Evolutionary conservation across 92 coral and sea anemone genomes (phyloP), one percentile per base, ranked within the genome.

Genomic region (Scolanthus callimorphus): DNA sequence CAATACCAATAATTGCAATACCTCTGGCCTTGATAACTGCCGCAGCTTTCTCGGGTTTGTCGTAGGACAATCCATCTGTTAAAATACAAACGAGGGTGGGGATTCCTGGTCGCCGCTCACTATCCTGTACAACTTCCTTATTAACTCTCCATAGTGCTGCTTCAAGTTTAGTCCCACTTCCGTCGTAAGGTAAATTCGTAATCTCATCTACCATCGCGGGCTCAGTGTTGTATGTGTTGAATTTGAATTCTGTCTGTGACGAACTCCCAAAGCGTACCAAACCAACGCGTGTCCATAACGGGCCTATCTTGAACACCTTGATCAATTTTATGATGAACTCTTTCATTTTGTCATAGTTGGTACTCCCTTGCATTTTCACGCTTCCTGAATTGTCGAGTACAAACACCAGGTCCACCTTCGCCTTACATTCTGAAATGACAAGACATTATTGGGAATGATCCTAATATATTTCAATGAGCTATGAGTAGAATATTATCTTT

Each of bases 341-440:
- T 25, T 67, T 34, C 37, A 58, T 55, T 39, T 72, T 71, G 25
- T 51, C 24, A 47, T 85, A 85, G 73, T 81, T 90, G n/a, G 44
- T 75, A 30, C n/a, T 11, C 39, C 91, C 85, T 8, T 57, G 20
- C 1, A 12, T 17, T 29, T 79, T 86, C 25, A 85, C 68, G 50
- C 90, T 80, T 21, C 89, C 89, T 19, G 97, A 90, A 3, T 84
- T 89, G 52, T 90, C 97, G 8, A 90, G 41, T 26, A 90, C 44
- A 46, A 90, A 55, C 23, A 66, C 88, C 31, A 90, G 69, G 27
- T 90, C 97, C 19, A 90, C 74, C 26, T 72, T 81, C 11, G 97
- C 97, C 50, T 61, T 73, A 59, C 97, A 89, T 51, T 20, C 79
- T 78, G 43, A 2, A 52, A 24, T n/a, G n/a, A n/a, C 6, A 2